Conservation (phyloP, 2,797 vertebrate species). For the Squalus acanthias region DNA sequence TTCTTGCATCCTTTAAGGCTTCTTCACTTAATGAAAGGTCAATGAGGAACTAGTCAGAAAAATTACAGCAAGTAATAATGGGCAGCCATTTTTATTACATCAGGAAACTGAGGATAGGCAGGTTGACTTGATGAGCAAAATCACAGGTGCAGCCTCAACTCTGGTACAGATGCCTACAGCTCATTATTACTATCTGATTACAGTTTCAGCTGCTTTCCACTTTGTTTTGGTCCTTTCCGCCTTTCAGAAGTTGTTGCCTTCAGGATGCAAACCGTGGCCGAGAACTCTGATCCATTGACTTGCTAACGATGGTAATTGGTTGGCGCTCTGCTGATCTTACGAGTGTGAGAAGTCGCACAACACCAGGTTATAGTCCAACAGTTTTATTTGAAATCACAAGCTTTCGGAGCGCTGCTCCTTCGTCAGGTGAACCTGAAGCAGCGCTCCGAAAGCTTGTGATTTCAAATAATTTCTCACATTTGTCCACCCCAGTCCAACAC, state of each 20-base stretch:
- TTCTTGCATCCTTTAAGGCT: slow-evolving; percentile 6
- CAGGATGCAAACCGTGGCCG: background rate
- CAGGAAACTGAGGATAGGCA: background rate
- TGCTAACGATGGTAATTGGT: background rate
- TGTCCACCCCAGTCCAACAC: too few species aligned
- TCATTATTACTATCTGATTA: background rate
- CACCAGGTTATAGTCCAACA: too few species aligned
- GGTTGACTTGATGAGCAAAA: background rate
- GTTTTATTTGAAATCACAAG: too few species aligned
- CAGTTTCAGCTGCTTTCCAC: background rate
- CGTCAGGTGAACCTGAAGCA: too few species aligned
- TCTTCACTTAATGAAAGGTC: background rate
- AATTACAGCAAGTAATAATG: background rate
- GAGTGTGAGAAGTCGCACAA: too few species aligned
- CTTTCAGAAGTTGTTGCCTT: background rate
- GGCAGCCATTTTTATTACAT: background rate
- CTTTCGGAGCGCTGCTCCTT: too few species aligned
- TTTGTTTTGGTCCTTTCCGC: background rate
- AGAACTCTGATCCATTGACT: background rate
- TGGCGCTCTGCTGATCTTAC: too few species aligned
- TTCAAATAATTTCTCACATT: too few species aligned
- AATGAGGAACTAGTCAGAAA: background rate
- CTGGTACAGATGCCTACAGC: background rate
- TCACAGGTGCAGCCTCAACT: background rate
- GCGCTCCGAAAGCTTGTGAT: too few species aligned